These are phyloP conservation scores for Sparus aurata DNA, from an alignment of 2,797 vertebrate genomes.

Conservation along the genomic window DNA sequence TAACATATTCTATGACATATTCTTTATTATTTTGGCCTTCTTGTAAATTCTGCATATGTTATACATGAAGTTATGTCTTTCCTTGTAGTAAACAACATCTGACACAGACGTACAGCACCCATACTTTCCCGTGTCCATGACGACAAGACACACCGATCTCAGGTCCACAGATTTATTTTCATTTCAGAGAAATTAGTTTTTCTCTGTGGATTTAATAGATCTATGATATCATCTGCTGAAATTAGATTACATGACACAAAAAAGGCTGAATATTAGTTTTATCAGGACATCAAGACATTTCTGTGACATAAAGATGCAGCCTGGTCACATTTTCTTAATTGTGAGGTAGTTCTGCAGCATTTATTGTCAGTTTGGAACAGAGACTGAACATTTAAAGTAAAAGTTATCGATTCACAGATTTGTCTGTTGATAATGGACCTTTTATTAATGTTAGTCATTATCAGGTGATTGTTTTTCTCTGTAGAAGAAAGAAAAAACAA, in stretches of 20 bases:
- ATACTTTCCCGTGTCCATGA: neutral
- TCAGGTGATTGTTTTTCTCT: neutral
- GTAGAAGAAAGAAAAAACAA: slow-evolving; percentile 1
- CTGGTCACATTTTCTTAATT: too few species aligned
- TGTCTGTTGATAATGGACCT: slow-evolving; percentile 25
- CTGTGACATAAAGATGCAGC: too few species aligned
- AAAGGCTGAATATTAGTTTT: slow-evolving; percentile 44
- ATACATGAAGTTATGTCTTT: too few species aligned
- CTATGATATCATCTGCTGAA: slow-evolving; percentile 60
- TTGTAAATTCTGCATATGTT: too few species aligned
- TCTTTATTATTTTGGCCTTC: too few species aligned
- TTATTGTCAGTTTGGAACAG: too few species aligned
- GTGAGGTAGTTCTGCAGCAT: too few species aligned
- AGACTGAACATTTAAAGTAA: neutral
- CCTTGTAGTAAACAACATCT: too few species aligned
- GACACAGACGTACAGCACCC: too few species aligned
- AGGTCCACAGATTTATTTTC: slow-evolving; percentile 72
- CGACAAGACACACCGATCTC: slow-evolving; percentile 44
- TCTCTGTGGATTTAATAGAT: slow-evolving; percentile 41
- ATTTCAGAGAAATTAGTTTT: slow-evolving; percentile 54
- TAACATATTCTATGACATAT: too few species aligned
- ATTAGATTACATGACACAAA: slow-evolving; percentile 47
- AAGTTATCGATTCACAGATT: slow-evolving; percentile 44
- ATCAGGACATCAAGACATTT: slow-evolving; percentile 13
- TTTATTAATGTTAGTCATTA: slow-evolving; percentile 31